These are phyloP conservation scores for Pseudorhombus dupliciocellatus DNA, from an alignment of 2,113 vertebrate genomes.

Conservation along the genomic window DNA sequence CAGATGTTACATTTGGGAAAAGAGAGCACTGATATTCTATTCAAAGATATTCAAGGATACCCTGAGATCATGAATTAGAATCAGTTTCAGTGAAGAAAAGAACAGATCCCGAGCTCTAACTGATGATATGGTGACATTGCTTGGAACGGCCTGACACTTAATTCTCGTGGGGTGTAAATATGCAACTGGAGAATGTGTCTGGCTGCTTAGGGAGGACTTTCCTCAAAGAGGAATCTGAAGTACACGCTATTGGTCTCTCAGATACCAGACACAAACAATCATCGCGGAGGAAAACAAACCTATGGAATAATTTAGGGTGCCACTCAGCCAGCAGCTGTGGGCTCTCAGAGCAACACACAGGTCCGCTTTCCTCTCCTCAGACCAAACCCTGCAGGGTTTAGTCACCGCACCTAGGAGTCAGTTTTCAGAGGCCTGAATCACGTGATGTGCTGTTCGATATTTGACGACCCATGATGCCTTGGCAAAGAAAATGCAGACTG, in stretches of 20 bases:
- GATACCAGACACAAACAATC: constrained; percentile 65
- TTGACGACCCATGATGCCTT: constrained; percentile 8
- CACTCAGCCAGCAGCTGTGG: constrained; percentile 53
- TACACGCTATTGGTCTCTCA: constrained; percentile 44
- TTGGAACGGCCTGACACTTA: constrained; percentile 34
- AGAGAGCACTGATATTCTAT: neutral
- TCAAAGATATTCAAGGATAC: too few relatives aligned
- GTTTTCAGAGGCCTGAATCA: constrained; percentile 42
- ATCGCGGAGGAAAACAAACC: constrained; percentile 59
- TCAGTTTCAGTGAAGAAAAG: constrained; percentile 11
- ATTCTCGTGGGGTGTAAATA: constrained; percentile 63
- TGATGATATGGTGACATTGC: constrained; percentile 43
- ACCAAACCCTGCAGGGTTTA: constrained; percentile 53
- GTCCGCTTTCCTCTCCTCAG: constrained; percentile 58
- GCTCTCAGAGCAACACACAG: constrained; percentile 51
- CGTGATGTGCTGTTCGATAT: constrained; percentile 37
- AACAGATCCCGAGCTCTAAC: constrained; percentile 25
- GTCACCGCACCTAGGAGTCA: constrained; percentile 38
- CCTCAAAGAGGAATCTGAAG: constrained; percentile 46
- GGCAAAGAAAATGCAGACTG: constrained; percentile 9
- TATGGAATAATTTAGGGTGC: constrained; percentile 59
- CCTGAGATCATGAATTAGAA: constrained; percentile 7
- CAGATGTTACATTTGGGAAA: neutral
- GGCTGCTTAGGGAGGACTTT: constrained; percentile 50
- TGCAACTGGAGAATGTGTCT: constrained; percentile 65